Evolutionary conservation across 1,140 invertebrate species (phyloP).

Genomic region (Aphis gossypii): DNA sequence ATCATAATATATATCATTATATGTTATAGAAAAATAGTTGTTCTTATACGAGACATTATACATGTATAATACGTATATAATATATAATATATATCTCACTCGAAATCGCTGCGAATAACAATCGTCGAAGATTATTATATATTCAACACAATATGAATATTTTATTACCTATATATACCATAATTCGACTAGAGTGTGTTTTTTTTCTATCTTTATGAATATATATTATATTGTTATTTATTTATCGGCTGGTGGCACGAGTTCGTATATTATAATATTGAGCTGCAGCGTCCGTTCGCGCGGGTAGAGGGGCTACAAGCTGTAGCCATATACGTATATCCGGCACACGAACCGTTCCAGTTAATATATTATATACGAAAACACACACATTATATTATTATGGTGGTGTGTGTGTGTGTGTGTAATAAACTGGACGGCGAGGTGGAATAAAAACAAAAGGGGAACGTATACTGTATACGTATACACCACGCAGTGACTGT

Average conservation of each 20-base stretch:
- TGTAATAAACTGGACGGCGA: neutral
- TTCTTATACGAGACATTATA: too few species aligned
- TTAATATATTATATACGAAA: neutral
- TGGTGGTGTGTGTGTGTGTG: neutral
- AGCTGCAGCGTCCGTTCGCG: neutral
- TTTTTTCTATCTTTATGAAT: neutral
- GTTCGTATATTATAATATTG: neutral
- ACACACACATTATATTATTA: neutral
- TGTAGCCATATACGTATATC: neutral
- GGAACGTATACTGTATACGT: neutral
- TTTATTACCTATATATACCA: too few species aligned
- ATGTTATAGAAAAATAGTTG: too few species aligned
- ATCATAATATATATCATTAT: neutral
- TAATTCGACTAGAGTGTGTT: neutral
- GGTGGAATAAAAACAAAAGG: conserved; percentile 31
- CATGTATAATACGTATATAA: too few species aligned
- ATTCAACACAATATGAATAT: neutral
- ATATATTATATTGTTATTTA: neutral
- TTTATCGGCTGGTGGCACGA: neutral
- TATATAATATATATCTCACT: too few species aligned
- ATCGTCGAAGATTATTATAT: too few species aligned
- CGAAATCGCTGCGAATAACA: neutral
- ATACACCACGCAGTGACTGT: neutral
- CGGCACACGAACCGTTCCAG: neutral
- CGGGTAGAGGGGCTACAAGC: neutral